Evolutionary conservation across 2,888 invertebrate genomes (phyloP).

Genomic region (Crocallis elinguaria): DNA sequence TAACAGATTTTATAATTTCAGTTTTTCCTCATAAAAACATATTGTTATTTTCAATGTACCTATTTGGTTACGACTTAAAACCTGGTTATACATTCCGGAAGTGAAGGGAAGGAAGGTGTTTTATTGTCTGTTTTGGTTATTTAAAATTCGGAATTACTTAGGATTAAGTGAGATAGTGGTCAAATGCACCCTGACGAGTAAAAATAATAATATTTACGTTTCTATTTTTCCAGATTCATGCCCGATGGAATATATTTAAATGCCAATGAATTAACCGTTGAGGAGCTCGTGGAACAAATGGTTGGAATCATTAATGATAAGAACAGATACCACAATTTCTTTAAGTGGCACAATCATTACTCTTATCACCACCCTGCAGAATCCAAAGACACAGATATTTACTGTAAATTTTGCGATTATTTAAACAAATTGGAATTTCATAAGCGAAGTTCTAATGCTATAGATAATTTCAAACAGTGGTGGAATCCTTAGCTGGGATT

Average conservation of each 20-base stretch:
- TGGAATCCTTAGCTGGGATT: conserved; percentile 21
- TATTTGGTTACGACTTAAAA: too few species aligned
- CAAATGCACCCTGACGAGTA: too few species aligned
- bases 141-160: too few species aligned
- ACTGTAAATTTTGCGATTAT: conserved; percentile 40
- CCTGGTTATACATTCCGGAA: too few species aligned
- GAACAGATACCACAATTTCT: conserved; percentile 44
- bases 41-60: too few species aligned
- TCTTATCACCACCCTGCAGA: conserved; percentile 39
- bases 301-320: conserved; percentile 41
- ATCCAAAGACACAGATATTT: conserved; percentile 31
- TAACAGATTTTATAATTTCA: too few species aligned
- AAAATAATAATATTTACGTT: too few species aligned
- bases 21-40: too few species aligned
- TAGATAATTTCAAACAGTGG: conserved; percentile 19
- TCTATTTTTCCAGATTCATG: conserved; percentile 43
- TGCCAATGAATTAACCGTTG: conserved; percentile 17
- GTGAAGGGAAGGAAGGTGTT: too few species aligned
- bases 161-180: too few species aligned
- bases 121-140: too few species aligned
- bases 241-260: conserved; percentile 45
- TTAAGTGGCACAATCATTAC: conserved; percentile 55
- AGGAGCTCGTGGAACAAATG: conserved; percentile 41
- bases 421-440: conserved; percentile 12
- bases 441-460: not conserved